Conservation (phyloP, 2,888 invertebrate species). For the Amphimallon solstitiale region DNA sequence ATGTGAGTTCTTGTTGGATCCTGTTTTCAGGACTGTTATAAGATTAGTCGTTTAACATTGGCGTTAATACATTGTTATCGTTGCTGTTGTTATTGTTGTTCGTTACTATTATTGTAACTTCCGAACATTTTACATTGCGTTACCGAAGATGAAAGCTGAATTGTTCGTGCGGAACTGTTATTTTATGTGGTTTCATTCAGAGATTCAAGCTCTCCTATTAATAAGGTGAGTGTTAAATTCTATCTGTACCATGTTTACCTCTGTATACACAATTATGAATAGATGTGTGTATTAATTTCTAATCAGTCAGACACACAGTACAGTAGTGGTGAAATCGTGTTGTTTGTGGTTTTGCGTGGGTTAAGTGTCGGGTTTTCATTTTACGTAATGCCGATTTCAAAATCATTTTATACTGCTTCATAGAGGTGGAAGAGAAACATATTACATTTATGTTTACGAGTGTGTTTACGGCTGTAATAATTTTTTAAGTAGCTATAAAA, state of each 20-base stretch:
- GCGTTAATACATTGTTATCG: no score
- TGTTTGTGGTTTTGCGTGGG: conserved; percentile 25
- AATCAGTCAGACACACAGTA: no score
- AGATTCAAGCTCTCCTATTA: conserved; percentile 7
- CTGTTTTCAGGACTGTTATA: no score
- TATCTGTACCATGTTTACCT: no score
- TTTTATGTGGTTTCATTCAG: background rate
- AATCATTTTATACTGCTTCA: background rate
- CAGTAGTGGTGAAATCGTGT: conserved; percentile 19
- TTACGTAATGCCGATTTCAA: conserved; percentile 27
- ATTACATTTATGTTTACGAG: background rate
- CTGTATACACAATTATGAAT: no score
- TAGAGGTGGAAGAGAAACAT: background rate
- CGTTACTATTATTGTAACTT: background rate
- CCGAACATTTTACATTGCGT: background rate
- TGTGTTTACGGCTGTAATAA: background rate
- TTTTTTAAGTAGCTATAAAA: no score
- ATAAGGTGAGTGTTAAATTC: conserved; percentile 26
- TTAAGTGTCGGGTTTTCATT: conserved; percentile 11
- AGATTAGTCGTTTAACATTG: no score
- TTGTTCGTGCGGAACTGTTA: conserved; percentile 10
- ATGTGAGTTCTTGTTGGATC: no score
- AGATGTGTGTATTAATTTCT: no score
- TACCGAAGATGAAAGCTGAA: conserved; percentile 17
- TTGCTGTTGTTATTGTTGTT: background rate